Percentiles rank a stretch among this genome's conserved stretches.
These are phyloP conservation scores for Dendrolimus kikuchii DNA, from an alignment of 1,140 invertebrate genomes.

Conservation along the genomic window DNA sequence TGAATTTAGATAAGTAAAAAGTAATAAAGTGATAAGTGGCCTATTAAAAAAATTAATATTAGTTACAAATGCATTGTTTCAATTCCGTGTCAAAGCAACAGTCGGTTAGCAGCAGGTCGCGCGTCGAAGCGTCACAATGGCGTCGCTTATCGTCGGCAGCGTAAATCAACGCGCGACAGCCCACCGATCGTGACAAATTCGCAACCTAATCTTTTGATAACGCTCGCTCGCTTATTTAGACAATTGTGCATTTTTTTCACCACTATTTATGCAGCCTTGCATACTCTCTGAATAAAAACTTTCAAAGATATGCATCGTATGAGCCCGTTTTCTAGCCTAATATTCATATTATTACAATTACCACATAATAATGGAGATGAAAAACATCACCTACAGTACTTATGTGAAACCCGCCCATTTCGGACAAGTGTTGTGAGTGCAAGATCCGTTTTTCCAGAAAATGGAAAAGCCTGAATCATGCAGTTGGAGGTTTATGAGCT, in stretches of 20 bases:
- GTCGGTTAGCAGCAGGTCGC: conserved; percentile 4
- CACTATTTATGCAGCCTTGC: too few species aligned
- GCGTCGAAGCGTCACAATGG: conserved; percentile 13
- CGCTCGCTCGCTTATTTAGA: conserved; percentile 13
- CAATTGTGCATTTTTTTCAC: not conserved
- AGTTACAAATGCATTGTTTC: not conserved
- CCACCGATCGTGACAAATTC: conserved; percentile 61
- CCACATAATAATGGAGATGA: too few species aligned
- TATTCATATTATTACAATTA: too few species aligned
- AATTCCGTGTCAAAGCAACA: conserved; percentile 9
- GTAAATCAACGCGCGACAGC: conserved; percentile 57
- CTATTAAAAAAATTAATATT: not conserved
- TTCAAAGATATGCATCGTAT: not conserved
- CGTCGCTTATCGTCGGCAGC: conserved; percentile 34
- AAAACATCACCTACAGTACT: too few species aligned
- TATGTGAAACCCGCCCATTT: too few species aligned
- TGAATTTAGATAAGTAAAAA: too few species aligned
- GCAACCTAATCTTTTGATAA: conserved; percentile 56
- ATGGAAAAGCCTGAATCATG: too few species aligned
- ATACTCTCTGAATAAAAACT: conserved; percentile 5
- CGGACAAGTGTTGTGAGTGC: too few species aligned
- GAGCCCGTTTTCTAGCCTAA: too few species aligned
- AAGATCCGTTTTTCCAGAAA: too few species aligned
- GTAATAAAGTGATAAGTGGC: too few species aligned
- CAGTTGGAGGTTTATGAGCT: too few species aligned